Evolutionary conservation across 2,888 invertebrate species (phyloP), one percentile per base, ranked within the genome.

Genomic region (Lochmaea crataegi): DNA sequence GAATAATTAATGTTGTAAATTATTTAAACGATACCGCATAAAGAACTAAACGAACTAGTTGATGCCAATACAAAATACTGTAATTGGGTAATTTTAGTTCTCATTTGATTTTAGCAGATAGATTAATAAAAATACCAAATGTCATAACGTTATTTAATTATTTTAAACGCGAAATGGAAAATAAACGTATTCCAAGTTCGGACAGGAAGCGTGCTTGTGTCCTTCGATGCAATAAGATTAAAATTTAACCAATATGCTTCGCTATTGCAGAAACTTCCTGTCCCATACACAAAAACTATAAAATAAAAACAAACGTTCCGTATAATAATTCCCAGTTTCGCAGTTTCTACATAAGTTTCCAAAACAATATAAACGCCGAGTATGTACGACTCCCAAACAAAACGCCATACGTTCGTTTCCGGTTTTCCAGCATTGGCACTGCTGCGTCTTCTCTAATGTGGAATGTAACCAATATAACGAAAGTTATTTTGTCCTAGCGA

Each of bases 281-380:
- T 53, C 18, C 9, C 9, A 41, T 56, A n/a, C n/a, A 26, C 26
- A 67, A 72, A 72, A 53, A 72, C 72, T 71, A 65, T 53, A 16
- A 53, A 53, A 72, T 72, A 72, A 72, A 74, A 74, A 72, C 64
- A 48, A 67, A 72, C 68, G 65, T 68, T 72, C 56, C 61, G 60
- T 53, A 22, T 68, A 65, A 72, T 74, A 71, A 71, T 71, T 53
- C 18, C 18, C 18, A 53, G 53, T 53, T 53, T 53, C 53, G 53
- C 53, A 53, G 53, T 18, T n/a, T 53, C 16, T 16, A 74, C 71
- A 72, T 69, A 63, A 75, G 65, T 68, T 75, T 75, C 65, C 64
- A 73, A 73, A 64, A 65, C 68, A 70, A 68, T 68, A 73, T 73
- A 71, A 73, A 73, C 71, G 68, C 67, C 58, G 68, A 72, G 72